A percentile compares a stretch with the other conserved stretches of the same genome.
Evolutionary conservation across 2,113 vertebrate genomes (phyloP).

Genomic region (Callithrix jacchus): DNA sequence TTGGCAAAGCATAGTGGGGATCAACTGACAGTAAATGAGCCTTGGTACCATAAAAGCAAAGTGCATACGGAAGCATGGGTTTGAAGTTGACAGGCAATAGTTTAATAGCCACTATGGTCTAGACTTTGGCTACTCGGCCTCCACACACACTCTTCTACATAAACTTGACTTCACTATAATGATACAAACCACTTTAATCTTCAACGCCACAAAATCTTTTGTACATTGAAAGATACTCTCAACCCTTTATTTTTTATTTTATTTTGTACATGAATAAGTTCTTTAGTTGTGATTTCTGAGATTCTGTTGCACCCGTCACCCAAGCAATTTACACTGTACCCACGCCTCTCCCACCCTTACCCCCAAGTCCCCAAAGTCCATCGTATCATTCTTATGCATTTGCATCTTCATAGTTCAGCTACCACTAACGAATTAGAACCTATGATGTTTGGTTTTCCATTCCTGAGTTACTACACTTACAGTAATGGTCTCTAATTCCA

Average conservation of each 20-base stretch:
- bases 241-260: neutral
- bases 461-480: too few species aligned
- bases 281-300: too few species aligned
- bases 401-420: too few species aligned
- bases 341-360: too few species aligned
- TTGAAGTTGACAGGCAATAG: neutral
- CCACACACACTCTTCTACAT: neutral
- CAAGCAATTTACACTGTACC: too few species aligned
- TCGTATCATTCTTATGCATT: too few species aligned
- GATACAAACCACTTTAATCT: conserved; percentile 11
- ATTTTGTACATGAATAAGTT: too few species aligned
- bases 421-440: too few species aligned
- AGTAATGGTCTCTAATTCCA: too few species aligned
- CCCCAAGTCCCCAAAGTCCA: too few species aligned
- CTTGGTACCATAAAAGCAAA: neutral
- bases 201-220: neutral
- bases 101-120: neutral
- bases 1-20: neutral
- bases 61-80: neutral
- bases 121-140: neutral
- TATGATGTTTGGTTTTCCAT: too few species aligned
- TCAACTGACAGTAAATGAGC: neutral
- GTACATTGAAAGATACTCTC: neutral
- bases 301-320: too few species aligned
- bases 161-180: neutral